These are phyloP conservation scores for Tonatia bakeri DNA, from an alignment of 2,113 vertebrate species.

Conservation along the genomic window DNA sequence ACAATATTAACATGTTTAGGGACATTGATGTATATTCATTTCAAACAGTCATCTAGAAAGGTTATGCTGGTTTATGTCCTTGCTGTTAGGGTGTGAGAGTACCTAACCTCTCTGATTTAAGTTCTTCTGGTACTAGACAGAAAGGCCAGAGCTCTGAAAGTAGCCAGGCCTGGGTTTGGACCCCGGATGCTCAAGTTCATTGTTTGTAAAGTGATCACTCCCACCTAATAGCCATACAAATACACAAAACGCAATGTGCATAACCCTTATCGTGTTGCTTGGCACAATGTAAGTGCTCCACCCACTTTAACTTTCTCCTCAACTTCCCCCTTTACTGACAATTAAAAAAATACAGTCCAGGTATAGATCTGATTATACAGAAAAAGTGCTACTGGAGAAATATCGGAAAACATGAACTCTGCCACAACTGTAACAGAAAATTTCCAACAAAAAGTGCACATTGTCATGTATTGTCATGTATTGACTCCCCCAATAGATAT, in stretches of 20 bases:
- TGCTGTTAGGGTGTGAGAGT: too few relatives aligned
- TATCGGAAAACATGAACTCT: neutral
- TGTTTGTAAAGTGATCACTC: neutral
- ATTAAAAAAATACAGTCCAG: neutral
- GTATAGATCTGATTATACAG: neutral
- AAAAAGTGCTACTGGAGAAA: neutral
- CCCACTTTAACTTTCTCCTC: neutral
- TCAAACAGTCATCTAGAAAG: neutral
- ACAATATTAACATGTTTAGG: neutral
- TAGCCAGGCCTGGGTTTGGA: neutral
- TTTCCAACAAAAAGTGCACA: neutral
- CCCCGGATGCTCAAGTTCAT: neutral
- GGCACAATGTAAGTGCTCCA: neutral
- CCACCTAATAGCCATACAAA: neutral
- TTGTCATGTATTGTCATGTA: neutral
- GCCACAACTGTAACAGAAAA: neutral
- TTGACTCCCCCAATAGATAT: neutral
- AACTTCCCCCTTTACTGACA: neutral
- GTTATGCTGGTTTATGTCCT: neutral
- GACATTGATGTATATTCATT: neutral
- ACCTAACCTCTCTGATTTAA: neutral
- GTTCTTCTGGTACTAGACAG: neutral
- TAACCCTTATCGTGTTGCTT: neutral
- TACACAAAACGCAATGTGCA: neutral
- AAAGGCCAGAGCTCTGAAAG: neutral